Conservation (phyloP, 2,888 invertebrate species). For the Dusona sp. region DNA sequence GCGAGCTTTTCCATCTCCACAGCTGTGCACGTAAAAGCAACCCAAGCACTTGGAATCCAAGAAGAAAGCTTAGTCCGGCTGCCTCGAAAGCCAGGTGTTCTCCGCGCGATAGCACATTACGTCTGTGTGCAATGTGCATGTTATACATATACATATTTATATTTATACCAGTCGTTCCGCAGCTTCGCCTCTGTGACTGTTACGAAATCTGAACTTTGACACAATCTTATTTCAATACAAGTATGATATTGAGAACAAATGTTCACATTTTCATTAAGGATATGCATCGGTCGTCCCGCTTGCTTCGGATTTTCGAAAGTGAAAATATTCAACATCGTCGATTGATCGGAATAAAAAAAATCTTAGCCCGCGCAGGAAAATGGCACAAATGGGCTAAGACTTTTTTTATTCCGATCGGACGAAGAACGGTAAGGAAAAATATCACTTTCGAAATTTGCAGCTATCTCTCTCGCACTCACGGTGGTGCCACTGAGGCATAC, state of each 20-base stretch:
- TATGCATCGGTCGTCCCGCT: no score
- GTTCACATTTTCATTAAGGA: neutral
- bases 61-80: slow-evolving; percentile 56
- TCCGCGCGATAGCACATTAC: neutral
- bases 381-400: no score
- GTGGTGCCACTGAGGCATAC: no score
- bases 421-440: no score
- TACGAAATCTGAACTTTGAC: neutral
- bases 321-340: no score
- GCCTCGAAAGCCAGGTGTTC: slow-evolving; percentile 38
- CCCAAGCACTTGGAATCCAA: slow-evolving; percentile 32
- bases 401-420: no score
- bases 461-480: no score
- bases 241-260: neutral
- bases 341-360: no score
- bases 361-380: no score
- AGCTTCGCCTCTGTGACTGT: neutral
- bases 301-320: no score
- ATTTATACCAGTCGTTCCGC: neutral
- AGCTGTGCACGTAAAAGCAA: neutral
- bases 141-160: neutral
- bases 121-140: neutral
- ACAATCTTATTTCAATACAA: neutral
- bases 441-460: no score
- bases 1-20: slow-evolving; percentile 32